A percentile compares a stretch with the other conserved stretches of the same genome.
Conservation (phyloP, 2,888 invertebrate genomes). For the Ormyrus thymus region DNA sequence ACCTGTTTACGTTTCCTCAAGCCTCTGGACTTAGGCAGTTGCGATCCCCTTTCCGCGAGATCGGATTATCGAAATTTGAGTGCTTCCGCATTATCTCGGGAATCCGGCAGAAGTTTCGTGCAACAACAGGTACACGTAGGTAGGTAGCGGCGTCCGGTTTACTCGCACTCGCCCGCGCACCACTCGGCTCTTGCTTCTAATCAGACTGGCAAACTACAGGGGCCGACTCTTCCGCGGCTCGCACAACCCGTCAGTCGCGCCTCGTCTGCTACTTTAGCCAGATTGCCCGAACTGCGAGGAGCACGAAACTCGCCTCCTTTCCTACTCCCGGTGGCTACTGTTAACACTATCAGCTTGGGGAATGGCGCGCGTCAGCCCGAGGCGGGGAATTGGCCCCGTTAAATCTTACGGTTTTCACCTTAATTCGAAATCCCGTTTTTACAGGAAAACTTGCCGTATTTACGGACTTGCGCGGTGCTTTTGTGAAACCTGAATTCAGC, state of each 20-base stretch:
- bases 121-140: conserved; percentile 12
- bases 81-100: conserved; percentile 24
- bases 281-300: no score
- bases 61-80: conserved; percentile 25
- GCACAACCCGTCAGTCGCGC: background rate
- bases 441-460: no score
- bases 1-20: conserved; percentile 2
- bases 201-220: conserved; percentile 20
- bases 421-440: no score
- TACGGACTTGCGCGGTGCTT: no score
- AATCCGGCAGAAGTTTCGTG: conserved; percentile 5
- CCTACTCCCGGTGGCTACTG: no score
- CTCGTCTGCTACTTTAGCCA: no score
- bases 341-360: no score
- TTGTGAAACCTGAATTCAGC: background rate
- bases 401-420: no score
- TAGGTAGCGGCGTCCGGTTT: background rate
- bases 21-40: background rate
- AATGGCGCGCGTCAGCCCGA: no score
- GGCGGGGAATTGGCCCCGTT: no score
- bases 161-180: background rate
- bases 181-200: conserved; percentile 22
- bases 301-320: no score
- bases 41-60: conserved; percentile 12
- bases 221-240: background rate